These are phyloP conservation scores for Morinoia aosen DNA, from an alignment of 2,888 invertebrate genomes.

Conservation along the genomic window DNA sequence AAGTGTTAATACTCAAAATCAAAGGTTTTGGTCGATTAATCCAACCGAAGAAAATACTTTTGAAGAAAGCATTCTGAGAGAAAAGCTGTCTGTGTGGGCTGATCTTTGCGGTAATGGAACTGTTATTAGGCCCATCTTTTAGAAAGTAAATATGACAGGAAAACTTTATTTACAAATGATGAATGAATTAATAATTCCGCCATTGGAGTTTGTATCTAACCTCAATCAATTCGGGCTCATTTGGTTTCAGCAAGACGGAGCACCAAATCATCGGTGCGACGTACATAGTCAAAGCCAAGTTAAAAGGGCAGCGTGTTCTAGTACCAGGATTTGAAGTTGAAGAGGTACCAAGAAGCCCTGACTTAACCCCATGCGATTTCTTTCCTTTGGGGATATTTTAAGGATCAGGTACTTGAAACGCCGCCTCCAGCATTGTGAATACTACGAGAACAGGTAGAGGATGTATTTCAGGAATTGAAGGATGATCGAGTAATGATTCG, in stretches of 20 bases:
- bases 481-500: slow-evolving; percentile 36
- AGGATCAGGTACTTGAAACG: slow-evolving; percentile 13
- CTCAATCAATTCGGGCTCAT: not conserved
- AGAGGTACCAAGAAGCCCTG: slow-evolving; percentile 6
- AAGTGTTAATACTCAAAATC: not conserved
- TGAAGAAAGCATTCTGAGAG: not conserved
- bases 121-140: slow-evolving; percentile 16
- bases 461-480: slow-evolving; percentile 27
- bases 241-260: slow-evolving; percentile 37
- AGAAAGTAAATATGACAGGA: not conserved
- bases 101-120: slow-evolving; percentile 4
- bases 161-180: not conserved
- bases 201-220: not conserved
- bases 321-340: slow-evolving; percentile 30
- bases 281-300: slow-evolving; percentile 12
- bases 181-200: slow-evolving; percentile 12
- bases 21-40: not conserved
- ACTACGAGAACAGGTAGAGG: not conserved
- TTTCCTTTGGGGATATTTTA: slow-evolving; percentile 28
- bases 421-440: not conserved
- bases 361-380: slow-evolving; percentile 34
- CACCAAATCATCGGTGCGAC: not conserved
- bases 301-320: not conserved
- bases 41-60: not conserved
- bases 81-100: slow-evolving; percentile 9